Base-by-base conservation (phyloP, 2,113 vertebrate species). In the Platysternon megacephalum region DNA sequence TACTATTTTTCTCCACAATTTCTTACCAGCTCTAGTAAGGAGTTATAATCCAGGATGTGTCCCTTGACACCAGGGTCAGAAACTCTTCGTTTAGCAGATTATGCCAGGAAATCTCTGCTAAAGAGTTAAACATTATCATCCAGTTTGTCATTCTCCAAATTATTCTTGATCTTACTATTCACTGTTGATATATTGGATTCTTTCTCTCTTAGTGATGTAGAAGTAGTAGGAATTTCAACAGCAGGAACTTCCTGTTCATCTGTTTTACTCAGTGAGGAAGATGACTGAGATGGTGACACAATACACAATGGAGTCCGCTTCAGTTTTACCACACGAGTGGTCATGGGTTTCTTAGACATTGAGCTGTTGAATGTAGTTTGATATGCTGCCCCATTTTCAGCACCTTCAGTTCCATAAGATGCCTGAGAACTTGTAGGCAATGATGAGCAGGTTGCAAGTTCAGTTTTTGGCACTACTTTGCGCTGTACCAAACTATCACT, bases 301-400 rank as follows among this genome's bases (percentile, higher is more conserved):
- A 92, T 58, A 12, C 96, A 79, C n/a, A 98, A 93, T 0, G 89
- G 98, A 84, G 96, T 98, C 93, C 97, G 91, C 92, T 97, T 98
- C 80, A 98, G 97, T 94, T 98, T 98, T 58, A 98, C 97, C 44
- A 95, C 97, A 1, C 79, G 32, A 19, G 21, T 95, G 2, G 85
- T 80, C 2, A 12, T 3, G 1, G 95, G 48, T 48, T 94, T 97
- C 92, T 88, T 90, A 14, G 93, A 42, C 2, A 11, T 90, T 10
- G 88, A 61, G 0, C 35, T 79, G 52, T 93, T 93, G 7, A 82
- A 44, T 1, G 93, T 82, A 3, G 28, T 56, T 3, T 85, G 91
- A 56, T 74, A n/a, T 2, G 21, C 2, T 2, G 82, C 58, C 65
- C 94, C 85, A 1, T 13, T 94, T 65, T 95, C 97, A 87, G 95